Evolutionary conservation across 2,888 invertebrate genomes (phyloP), one percentile per base, ranked within the genome.

Genomic region (Boloria euphrosyne): DNA sequence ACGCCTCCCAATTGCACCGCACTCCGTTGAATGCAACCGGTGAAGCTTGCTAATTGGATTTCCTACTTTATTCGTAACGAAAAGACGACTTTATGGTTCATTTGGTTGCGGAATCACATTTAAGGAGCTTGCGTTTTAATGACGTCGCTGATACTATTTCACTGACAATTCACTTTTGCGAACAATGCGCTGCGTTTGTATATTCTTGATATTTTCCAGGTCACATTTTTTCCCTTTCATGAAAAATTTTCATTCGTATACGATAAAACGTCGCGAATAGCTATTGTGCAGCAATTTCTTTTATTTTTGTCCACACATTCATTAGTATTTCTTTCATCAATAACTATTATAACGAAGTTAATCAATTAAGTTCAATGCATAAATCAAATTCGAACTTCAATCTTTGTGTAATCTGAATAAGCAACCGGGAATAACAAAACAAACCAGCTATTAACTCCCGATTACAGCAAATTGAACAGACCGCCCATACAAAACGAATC

Each of bases 41-140:
- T 75, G 76, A 71, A 74, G 73, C 73, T 66, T 71, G 70, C 77
- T 86, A 85, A 87, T 85, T 85, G 82, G 81, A 86, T 86, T 85
- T 77, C 76, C 77, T 80, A 75, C 77, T 80, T 81, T 80, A 80
- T 80, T 81, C 75, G 76, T 72, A 67, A 68, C 75, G 76, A 70
- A 74, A 78, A 76, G 74, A 74, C 75, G 71, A 73, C 65, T 75
- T 77, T 76, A 77, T 73, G 77, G 73, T 74, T 71, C 71, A 71
- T 70, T 73, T 73, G 68, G 70, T 71, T 66, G 71, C 70, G 66
- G 67, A 72, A 67, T 67, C 71, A 57, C 68, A 67, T 65, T 70
- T 67, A 67, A 70, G 62, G 51, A 57, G 50, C 58, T 65, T 49
- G 54, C 66, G 62, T 71, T 73, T 68, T 65, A 70, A 66, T 69